Evolutionary conservation across 2,888 invertebrate species (phyloP), one percentile per base, ranked within the genome.

Genomic region (Sinhomidia bicolor): DNA sequence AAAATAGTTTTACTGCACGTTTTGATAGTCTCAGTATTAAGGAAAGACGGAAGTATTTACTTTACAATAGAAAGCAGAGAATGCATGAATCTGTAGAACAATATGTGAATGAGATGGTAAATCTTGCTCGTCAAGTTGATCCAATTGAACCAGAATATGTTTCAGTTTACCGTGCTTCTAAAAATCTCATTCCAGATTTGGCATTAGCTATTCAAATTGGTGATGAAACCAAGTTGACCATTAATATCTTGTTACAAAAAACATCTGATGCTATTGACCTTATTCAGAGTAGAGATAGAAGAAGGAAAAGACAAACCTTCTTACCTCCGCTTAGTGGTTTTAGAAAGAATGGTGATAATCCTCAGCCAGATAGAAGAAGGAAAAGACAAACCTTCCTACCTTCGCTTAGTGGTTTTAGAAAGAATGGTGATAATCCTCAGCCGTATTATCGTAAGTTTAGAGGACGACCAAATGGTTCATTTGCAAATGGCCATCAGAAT

Each of bases 41-140:
- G 29, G 76, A 76, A 23, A 20, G 32, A 9, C 57, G 85, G 32
- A 76, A 44, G 51, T 7, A 41, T 23, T 5, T 17, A 17, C 29
- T 85, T 4, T 74, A 76, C 20, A 57, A 41, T 60, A 17, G 76
- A 1, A 74, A 47, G n/a, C 85, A 85, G 26, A 20, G 32, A 20
- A 9, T 76, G 10, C 1, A 44, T 26, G 85, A 85, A 7, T 26
- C 85, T 23, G 74, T 60, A 5, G 82, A 83, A 51, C 41, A 82
- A 41, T 82, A 62, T 23, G 29, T 82, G 1, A n/a, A 65, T 41
- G 82, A 82, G 36, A 62, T 62, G 41, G 60, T 62, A 3, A 82
- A 20, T 41, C 44, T 82, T 7, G 62, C 65, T 41, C 65, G 17
- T 6, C 82, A 82, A 41, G 29, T 82, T 36, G 47, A 65, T 14